Conservation (phyloP, 2,888 invertebrate species). For the Oscheius onirici region DNA sequence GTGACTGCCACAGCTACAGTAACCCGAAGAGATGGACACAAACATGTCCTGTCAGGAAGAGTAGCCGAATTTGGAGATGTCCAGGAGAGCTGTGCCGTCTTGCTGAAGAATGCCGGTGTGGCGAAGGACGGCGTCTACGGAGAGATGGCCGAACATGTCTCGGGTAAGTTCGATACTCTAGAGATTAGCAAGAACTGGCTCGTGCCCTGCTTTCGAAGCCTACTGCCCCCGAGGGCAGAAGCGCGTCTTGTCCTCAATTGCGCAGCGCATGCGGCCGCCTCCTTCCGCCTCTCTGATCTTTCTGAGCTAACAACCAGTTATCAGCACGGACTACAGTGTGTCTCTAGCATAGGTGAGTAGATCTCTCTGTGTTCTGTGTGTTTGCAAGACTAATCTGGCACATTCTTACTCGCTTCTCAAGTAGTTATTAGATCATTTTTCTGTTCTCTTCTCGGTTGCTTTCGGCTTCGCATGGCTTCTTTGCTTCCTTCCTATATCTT, state of each 20-base stretch:
- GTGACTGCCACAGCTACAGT: constrained; percentile 15
- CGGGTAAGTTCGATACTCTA: constrained; percentile 50
- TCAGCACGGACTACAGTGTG: background rate
- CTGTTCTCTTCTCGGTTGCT: constrained; percentile 12
- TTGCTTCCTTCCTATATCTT: constrained; percentile 14
- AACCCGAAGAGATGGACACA: constrained; percentile 37
- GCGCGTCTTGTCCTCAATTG: constrained; percentile 15
- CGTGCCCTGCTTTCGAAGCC: constrained; percentile 34
- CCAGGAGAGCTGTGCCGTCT: constrained; percentile 65
- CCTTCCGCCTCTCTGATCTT: constrained; percentile 34
- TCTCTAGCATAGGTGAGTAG: constrained; percentile 18
- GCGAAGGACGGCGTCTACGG: constrained; percentile 49
- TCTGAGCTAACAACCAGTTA: constrained; percentile 18
- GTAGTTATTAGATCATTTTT: constrained; percentile 1
- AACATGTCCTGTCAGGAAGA: background rate
- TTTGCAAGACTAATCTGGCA: background rate
- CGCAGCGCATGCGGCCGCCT: constrained; percentile 28
- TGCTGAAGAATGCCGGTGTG: constrained; percentile 66
- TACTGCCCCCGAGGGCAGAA: constrained; percentile 31
- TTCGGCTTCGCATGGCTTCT: constrained; percentile 31
- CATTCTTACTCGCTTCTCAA: no score
- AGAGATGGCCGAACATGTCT: constrained; percentile 57
- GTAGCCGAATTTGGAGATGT: constrained; percentile 58
- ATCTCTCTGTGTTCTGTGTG: no score
- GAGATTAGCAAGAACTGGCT: constrained; percentile 31